Evolutionary conservation across 2,888 invertebrate species (phyloP).

Genomic region (Caenorhabditis imperialis): DNA sequence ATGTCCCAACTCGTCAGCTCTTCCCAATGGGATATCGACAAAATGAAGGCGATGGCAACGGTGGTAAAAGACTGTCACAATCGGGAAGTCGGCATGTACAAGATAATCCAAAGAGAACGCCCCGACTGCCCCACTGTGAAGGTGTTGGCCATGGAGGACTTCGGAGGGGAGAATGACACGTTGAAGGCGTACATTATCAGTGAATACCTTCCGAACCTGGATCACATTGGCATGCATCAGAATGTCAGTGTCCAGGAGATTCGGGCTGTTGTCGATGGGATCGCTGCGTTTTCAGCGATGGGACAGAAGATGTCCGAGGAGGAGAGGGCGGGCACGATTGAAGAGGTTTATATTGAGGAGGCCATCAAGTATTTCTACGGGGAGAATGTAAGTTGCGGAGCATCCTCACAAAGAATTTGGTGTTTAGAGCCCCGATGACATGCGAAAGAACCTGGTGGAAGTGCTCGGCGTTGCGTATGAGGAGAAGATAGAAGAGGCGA

Average conservation of each 20-base stretch:
- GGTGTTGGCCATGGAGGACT: slow-evolving; percentile 23
- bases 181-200: slow-evolving; percentile 35
- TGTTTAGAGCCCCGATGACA: slow-evolving; percentile 30
- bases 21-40: slow-evolving; percentile 26
- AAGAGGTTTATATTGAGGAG: slow-evolving; percentile 31
- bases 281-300: slow-evolving; percentile 46
- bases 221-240: slow-evolving; percentile 29
- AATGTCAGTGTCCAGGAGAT: slow-evolving; percentile 13
- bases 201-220: slow-evolving; percentile 35
- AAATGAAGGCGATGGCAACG: slow-evolving; percentile 32
- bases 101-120: slow-evolving; percentile 24
- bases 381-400: slow-evolving; percentile 27
- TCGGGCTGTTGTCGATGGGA: slow-evolving; percentile 24
- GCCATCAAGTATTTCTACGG: slow-evolving; percentile 24
- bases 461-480: slow-evolving; percentile 28
- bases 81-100: slow-evolving; percentile 44
- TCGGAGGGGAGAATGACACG: slow-evolving; percentile 17
- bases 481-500: slow-evolving; percentile 40
- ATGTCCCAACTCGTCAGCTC: slow-evolving; percentile 28
- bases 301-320: slow-evolving; percentile 29
- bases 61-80: slow-evolving; percentile 33
- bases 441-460: slow-evolving; percentile 13
- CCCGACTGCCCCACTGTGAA: slow-evolving; percentile 18
- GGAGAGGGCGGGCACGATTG: slow-evolving; percentile 17
- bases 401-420: not conserved